A percentile compares a stretch with the other conserved stretches of the same genome.
phyloP scores from a whole-genome alignment of 2,797 vertebrate genomes.

The Psittacula echo region DNA sequence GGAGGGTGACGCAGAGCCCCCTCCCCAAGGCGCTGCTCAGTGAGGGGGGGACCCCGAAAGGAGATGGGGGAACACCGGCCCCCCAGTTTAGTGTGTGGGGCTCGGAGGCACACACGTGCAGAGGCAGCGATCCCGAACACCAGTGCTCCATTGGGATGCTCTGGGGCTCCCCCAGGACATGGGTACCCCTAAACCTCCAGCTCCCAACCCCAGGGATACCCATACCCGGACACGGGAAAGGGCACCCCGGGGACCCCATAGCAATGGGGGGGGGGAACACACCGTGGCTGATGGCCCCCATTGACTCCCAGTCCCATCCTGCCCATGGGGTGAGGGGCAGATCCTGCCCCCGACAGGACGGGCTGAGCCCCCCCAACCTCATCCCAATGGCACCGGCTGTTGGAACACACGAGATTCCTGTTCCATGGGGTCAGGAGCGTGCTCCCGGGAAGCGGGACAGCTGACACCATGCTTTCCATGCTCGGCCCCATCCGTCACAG shows the following conservation, averaged over 20 bases:
- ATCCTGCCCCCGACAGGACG: neutral
- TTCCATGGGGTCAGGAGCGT: neutral
- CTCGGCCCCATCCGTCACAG: neutral
- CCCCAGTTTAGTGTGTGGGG: neutral
- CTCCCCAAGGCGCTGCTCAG: neutral
- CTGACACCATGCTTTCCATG: neutral
- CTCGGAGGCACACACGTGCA: neutral
- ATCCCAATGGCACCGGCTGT: neutral
- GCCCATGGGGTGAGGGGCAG: neutral
- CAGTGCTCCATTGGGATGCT: neutral
- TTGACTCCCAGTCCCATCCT: neutral
- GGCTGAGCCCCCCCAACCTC: no score
- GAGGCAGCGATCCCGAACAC: neutral
- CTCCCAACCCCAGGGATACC: neutral
- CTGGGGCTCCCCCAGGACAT: neutral
- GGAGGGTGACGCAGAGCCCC: neutral
- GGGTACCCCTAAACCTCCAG: neutral
- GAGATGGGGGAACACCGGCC: neutral
- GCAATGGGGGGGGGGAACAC: fast-evolving
- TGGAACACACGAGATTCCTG: neutral
- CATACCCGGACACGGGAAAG: neutral
- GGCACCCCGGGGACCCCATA: neutral
- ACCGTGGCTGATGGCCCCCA: neutral
- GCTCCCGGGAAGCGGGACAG: neutral
- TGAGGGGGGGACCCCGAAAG: neutral